Evolutionary conservation across 1,140 invertebrate genomes (phyloP).

Genomic region (Oncopodura yosiiana): DNA sequence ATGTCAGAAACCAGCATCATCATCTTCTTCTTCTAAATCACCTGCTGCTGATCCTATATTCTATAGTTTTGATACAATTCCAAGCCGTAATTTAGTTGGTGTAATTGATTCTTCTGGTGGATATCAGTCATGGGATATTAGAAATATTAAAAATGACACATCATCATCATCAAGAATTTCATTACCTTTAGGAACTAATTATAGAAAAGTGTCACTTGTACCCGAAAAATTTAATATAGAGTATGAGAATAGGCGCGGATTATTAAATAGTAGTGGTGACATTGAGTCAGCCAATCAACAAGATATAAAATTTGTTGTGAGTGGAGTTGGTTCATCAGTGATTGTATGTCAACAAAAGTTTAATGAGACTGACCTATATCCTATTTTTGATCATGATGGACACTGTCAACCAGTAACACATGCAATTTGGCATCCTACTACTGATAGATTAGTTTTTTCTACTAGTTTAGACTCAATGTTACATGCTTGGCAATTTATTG

Average conservation of each 20-base stretch:
- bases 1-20: no score
- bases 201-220: conserved; percentile 7
- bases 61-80: conserved; percentile 23
- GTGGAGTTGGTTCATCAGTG: conserved; percentile 21
- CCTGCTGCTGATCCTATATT: not conserved
- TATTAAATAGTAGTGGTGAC: no score
- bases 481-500: conserved; percentile 34
- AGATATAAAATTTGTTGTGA: conserved; percentile 25
- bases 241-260: conserved; percentile 18
- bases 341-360: conserved; percentile 18
- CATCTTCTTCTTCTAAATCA: no score
- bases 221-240: conserved; percentile 30
- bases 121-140: conserved; percentile 21
- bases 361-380: not conserved
- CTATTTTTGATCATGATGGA: conserved; percentile 30
- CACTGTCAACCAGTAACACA: conserved; percentile 25
- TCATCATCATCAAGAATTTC: not conserved
- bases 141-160: not conserved
- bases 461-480: conserved; percentile 24
- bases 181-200: no score
- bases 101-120: conserved; percentile 28
- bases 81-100: conserved; percentile 10
- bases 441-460: conserved; percentile 26
- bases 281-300: no score
- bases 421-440: conserved; percentile 20